phyloP scores from a whole-genome alignment of 2,113 vertebrate species.

The Daphoenositta chrysoptera region DNA sequence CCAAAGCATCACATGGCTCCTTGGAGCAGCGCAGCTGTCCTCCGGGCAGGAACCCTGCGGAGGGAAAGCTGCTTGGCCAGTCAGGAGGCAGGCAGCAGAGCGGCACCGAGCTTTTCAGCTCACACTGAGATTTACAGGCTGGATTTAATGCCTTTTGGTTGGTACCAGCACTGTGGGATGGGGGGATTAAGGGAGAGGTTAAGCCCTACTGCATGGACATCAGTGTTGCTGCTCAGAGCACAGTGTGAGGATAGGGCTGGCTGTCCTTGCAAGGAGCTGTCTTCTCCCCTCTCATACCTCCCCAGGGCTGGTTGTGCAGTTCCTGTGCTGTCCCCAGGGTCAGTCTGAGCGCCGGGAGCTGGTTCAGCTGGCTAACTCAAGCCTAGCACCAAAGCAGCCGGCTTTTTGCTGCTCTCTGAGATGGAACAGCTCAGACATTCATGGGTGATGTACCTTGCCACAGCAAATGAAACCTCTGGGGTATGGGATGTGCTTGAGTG shows the following conservation, averaged over 20 bases:
- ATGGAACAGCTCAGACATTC: not conserved
- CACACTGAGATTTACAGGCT: not conserved
- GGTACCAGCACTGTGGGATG: not conserved
- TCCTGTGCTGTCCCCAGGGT: not conserved
- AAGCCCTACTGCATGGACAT: not conserved
- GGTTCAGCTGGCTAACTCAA: not conserved
- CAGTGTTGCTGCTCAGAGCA: not conserved
- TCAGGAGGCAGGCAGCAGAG: not conserved
- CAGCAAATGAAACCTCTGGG: not conserved
- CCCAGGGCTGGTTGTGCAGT: not conserved
- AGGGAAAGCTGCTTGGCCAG: not conserved
- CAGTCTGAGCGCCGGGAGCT: not conserved
- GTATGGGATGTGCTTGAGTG: not conserved
- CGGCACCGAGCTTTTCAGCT: not conserved
- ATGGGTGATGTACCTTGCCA: not conserved
- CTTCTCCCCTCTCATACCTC: not conserved
- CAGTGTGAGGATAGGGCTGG: not conserved
- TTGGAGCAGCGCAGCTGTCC: not conserved
- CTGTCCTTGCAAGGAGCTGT: not conserved
- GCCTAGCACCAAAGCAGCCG: not conserved
- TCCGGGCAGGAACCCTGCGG: not conserved
- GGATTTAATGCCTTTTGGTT: not conserved
- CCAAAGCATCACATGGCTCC: slow-evolving; percentile 35
- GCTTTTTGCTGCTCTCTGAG: not conserved
- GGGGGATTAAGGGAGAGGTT: not conserved